Conservation (phyloP, 2,113 vertebrate genomes). For the Pelusios castaneus region DNA sequence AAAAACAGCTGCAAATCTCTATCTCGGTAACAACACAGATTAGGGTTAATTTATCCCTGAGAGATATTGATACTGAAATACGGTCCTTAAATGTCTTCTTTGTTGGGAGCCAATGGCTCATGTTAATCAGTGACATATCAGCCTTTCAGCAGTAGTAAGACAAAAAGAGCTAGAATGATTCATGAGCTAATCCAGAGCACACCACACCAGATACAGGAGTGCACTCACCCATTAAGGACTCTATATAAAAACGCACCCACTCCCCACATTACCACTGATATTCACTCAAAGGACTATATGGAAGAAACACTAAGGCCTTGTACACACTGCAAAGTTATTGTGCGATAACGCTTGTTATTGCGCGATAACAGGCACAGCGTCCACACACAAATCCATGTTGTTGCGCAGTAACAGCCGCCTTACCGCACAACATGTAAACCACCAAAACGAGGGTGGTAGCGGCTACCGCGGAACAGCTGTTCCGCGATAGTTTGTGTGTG, state of each 20-base stretch:
- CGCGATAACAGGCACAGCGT: no score
- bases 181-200: neutral
- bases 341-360: no score
- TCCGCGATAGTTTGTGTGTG: no score
- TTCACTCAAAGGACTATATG: neutral
- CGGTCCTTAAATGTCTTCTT: conserved; percentile 11
- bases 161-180: neutral
- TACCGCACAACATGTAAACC: no score
- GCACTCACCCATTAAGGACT: neutral
- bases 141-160: neutral
- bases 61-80: conserved; percentile 18
- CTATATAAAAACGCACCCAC: neutral
- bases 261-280: neutral
- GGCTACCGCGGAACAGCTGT: no score
- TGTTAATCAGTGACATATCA: neutral
- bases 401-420: no score
- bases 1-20: neutral
- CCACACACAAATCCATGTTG: no score
- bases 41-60: conserved; percentile 21
- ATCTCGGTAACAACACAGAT: neutral
- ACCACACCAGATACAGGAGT: neutral
- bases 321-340: no score
- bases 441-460: no score
- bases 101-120: neutral
- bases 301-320: neutral